Conservation (phyloP, 2,113 vertebrate species). For the Periophthalmodon schlosseri region DNA sequence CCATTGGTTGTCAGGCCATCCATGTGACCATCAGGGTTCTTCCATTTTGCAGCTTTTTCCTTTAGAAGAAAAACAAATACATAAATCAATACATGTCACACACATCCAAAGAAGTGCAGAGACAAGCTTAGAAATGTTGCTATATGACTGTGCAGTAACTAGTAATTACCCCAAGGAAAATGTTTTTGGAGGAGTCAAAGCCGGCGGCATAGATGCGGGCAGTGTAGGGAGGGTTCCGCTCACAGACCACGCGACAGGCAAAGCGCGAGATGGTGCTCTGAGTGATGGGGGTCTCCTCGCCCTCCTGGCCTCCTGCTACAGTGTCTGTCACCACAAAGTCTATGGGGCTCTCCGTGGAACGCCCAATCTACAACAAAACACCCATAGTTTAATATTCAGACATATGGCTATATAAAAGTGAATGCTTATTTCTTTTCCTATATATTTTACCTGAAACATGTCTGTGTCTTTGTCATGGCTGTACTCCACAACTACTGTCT, state of each 20-base stretch:
- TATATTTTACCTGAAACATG: constrained; percentile 94
- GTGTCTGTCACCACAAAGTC: constrained; percentile 99
- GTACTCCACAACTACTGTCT: constrained; percentile 97
- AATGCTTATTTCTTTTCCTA: too few relatives aligned
- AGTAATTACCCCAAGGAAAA: constrained; percentile 92
- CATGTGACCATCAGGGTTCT: constrained; percentile 98
- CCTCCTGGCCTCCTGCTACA: constrained; percentile 87
- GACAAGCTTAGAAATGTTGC: neutral
- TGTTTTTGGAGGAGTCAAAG: constrained; percentile 98
- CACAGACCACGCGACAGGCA: constrained; percentile 94
- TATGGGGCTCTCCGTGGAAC: constrained; percentile 97
- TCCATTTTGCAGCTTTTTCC: constrained; percentile 99
- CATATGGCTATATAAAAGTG: neutral
- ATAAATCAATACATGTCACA: constrained; percentile 4
- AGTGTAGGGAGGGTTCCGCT: constrained; percentile 87
- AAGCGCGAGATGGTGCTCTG: constrained; percentile 99
- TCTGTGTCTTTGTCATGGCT: constrained; percentile 95
- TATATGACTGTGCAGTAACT: constrained; percentile 44
- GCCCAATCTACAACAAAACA: constrained; percentile 83
- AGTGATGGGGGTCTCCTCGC: constrained; percentile 91
- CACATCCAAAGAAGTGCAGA: neutral
- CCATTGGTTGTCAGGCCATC: constrained; percentile 97
- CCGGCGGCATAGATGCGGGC: constrained; percentile 96
- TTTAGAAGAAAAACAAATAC: constrained; percentile 47
- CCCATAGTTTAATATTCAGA: neutral